Percentiles rank a stretch among this genome's conserved stretches.
phyloP scores from a whole-genome alignment of 2,888 invertebrate species.

The Arctia plantaginis region DNA sequence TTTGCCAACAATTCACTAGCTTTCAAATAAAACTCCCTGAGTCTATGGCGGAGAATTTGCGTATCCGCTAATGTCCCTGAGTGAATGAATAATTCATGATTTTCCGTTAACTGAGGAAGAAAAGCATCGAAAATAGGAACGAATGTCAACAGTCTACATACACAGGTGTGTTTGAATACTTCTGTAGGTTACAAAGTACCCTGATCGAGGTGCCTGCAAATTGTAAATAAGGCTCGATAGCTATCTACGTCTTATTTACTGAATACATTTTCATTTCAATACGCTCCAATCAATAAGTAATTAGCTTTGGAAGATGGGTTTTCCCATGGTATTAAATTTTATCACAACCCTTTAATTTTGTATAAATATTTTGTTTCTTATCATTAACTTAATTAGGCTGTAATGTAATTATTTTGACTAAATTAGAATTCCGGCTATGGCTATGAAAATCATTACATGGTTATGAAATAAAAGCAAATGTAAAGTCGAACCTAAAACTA shows the following conservation, averaged over 20 bases:
- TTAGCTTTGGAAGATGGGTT: neutral
- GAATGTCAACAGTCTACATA: slow-evolving; percentile 27
- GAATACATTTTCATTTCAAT: neutral
- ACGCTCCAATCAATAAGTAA: neutral
- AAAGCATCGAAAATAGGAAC: slow-evolving; percentile 31
- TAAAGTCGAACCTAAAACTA: no score
- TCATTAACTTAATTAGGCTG: neutral
- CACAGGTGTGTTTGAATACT: slow-evolving; percentile 11
- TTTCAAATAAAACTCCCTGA: neutral
- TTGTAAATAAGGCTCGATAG: neutral
- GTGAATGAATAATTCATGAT: slow-evolving; percentile 48
- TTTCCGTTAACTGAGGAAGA: slow-evolving; percentile 25
- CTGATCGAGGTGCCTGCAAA: neutral
- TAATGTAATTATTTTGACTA: neutral
- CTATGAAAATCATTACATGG: neutral
- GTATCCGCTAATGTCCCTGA: slow-evolving; percentile 39
- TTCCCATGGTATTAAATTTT: neutral
- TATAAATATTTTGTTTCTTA: neutral
- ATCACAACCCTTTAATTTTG: neutral
- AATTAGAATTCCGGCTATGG: neutral
- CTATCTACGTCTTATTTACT: neutral
- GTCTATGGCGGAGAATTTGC: slow-evolving; percentile 29
- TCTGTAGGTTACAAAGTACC: slow-evolving; percentile 5
- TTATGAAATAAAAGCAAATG: no score
- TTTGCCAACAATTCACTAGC: neutral